Evolutionary conservation across 2,113 vertebrate genomes (phyloP), one percentile per base, ranked within the genome.

Genomic region (Apistogramma diplotaenia): DNA sequence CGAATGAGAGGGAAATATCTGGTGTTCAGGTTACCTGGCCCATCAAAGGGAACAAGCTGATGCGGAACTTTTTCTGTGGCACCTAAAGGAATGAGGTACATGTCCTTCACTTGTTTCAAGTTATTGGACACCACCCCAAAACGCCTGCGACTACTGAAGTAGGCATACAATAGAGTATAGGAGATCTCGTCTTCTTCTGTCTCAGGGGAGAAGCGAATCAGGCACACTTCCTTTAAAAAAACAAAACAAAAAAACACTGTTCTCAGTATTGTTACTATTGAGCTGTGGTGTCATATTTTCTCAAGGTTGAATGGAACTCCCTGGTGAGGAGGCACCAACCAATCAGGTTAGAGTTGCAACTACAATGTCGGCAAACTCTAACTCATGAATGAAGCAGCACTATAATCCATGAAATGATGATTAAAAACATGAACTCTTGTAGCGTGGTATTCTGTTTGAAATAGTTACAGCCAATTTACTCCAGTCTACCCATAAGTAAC

Each of bases 151-250:
- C 98, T 99, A 93, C 97, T 99, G 93, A 99, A 99, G 92, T 99
- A 99, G 2, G 98, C 97, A 19, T 97, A 99, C 46, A 99, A 82
- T 77, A 99, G 93, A 0, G 98, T 97, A 8, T 99, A 99, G 49
- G 97, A 97, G 87, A 99, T 99, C 87, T 99, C 97, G 89, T 99
- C 98, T 93, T 99, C 98, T 87, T 99, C 98, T 2, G 98, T 98
- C 76, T 97, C 98, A 0, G 98, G 98, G 70, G 95, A 95, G 78
- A 99, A 99, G 74, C 98, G 97, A 93, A 99, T 96, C 81, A 99
- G 95, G 85, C 98, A 99, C 79, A 99, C 97, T 92, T 99, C 98
- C 98, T 99, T 92, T 53, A 92, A 91, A 43, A 73, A 77, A 72
- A 85, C 71, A 35, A 35, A 35, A 33, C 6, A 8, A 31, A 31